A percentile compares a stretch with the other conserved stretches of the same genome.
These are phyloP conservation scores for Sitta carolinensis DNA, from an alignment of 2,797 vertebrate genomes.

Conservation along the genomic window DNA sequence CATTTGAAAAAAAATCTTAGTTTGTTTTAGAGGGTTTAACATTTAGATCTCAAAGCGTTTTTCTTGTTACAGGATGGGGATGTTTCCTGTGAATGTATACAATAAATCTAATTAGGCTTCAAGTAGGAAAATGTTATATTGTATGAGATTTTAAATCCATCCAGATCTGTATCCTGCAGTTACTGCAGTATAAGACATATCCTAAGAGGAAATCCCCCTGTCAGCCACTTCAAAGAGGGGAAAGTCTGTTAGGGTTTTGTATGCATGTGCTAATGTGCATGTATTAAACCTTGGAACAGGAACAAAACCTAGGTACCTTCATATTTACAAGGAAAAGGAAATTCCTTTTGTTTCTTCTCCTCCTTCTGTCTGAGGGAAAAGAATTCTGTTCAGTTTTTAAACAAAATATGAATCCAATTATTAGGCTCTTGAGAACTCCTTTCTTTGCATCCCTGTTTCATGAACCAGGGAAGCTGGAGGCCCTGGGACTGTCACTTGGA, in stretches of 20 bases:
- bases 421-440: background rate
- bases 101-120: slow-evolving; percentile 32
- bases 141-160: slow-evolving; percentile 30
- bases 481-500: background rate
- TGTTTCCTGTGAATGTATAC: slow-evolving; percentile 59
- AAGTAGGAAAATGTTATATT: slow-evolving; percentile 2
- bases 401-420: background rate
- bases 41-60: background rate
- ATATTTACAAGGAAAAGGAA: slow-evolving; percentile 43
- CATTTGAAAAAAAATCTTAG: background rate
- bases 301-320: background rate
- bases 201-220: slow-evolving; percentile 49
- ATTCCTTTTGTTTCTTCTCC: background rate
- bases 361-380: background rate
- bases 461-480: background rate
- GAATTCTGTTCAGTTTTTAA: background rate
- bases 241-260: slow-evolving; percentile 7
- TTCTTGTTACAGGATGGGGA: slow-evolving; percentile 39
- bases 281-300: slow-evolving; percentile 17
- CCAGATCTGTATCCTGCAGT: slow-evolving; percentile 32
- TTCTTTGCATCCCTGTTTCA: background rate
- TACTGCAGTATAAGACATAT: background rate
- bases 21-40: background rate
- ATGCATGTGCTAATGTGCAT: background rate
- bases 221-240: slow-evolving; percentile 34